Evolutionary conservation across 1,140 invertebrate genomes (phyloP), one percentile per base, ranked within the genome.

Genomic region (Drosophila chauvacae): DNA sequence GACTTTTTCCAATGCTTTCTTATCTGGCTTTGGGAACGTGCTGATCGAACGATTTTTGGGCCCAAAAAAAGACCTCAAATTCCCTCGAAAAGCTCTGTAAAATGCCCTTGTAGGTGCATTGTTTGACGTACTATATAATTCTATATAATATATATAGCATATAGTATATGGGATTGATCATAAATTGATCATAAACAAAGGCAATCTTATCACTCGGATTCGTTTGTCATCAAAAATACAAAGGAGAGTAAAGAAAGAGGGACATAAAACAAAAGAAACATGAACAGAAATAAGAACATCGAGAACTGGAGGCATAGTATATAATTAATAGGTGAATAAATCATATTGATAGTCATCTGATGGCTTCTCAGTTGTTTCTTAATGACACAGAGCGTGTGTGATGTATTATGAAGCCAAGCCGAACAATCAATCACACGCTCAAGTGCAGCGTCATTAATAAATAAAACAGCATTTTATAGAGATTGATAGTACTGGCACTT

Each of bases 351-450:
- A 78, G 44, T 63, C 33, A 57, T 23, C 62, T 42, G 55, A 62
- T 64, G 64, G 64, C 35, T 44, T 33, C 26, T 30, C 47, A 55
- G 64, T 47, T 61, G 69, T 53, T 76, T 53, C 66, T 44, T 66
- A 66, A 78, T 79, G 65, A 65, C 37, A 23, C 5, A 30, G 42
- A 20, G 55, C 16, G 26, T 37, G 7, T 18, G 33, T 18, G 47
- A 70, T 77, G 69, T 58, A 77, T 50, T 77, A 26, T 56, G 50
- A 51, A 72, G 70, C 44, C 66, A 42, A 51, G 66, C 41, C 41
- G 35, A 50, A 59, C 65, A 71, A 87, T 85, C 82, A 87, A 86
- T 86, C 82, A 86, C 61, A 71, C 53, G 53, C 39, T 45, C 63
- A 69, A 82, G 69, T 82, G 69, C 59, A 48, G 42, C 45, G 47